phyloP scores from a whole-genome alignment of 2,888 invertebrate genomes.

The Entomobrya multifasciata region DNA sequence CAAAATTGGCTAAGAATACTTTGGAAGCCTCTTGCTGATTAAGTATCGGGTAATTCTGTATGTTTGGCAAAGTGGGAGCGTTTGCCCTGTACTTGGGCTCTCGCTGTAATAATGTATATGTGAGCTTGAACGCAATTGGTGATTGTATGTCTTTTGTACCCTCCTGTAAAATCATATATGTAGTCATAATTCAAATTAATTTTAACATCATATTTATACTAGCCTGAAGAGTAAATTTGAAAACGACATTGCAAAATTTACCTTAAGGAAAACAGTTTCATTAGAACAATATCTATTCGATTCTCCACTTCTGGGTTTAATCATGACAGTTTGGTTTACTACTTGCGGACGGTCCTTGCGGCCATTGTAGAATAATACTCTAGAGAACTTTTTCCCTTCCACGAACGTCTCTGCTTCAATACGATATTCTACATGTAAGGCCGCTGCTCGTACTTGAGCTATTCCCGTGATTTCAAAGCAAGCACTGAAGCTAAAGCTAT shows the following conservation, averaged over 20 bases:
- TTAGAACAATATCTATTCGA: slow-evolving; percentile 85
- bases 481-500: slow-evolving; percentile 89
- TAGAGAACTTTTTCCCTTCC: slow-evolving; percentile 88
- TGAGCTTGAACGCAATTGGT: slow-evolving; percentile 91
- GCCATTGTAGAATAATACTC: slow-evolving; percentile 88
- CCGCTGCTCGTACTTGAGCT: slow-evolving; percentile 72
- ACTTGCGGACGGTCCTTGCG: slow-evolving; percentile 80
- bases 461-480: slow-evolving; percentile 86
- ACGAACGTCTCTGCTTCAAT: slow-evolving; percentile 92
- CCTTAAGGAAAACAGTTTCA: slow-evolving; percentile 86
- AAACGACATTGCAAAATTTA: too few species aligned
- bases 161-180: slow-evolving; percentile 82
- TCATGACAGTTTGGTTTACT: slow-evolving; percentile 80
- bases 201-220: neutral
- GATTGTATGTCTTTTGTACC: slow-evolving; percentile 93
- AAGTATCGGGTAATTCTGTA: slow-evolving; percentile 91
- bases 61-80: slow-evolving; percentile 84
- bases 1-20: slow-evolving; percentile 91
- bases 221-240: too few species aligned
- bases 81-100: slow-evolving; percentile 84
- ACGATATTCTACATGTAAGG: slow-evolving; percentile 86
- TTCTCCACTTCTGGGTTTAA: slow-evolving; percentile 77
- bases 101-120: slow-evolving; percentile 89
- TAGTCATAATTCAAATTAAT: neutral
- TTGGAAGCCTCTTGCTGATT: slow-evolving; percentile 92